Evolutionary conservation across 1,140 invertebrate species (phyloP).

Genomic region (Brachionus asplanchnoidis): DNA sequence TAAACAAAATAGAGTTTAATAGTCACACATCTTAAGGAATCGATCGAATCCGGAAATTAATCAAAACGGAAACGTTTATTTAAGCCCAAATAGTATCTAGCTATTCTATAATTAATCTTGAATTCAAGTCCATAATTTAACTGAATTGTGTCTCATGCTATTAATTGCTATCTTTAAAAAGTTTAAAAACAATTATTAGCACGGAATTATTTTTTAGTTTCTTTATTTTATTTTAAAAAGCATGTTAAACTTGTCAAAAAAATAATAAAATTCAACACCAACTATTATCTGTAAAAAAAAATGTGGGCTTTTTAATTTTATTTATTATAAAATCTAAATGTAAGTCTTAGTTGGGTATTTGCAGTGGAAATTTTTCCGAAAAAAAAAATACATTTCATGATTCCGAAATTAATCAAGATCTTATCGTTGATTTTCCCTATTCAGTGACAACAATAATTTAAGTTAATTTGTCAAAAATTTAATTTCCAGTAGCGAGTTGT

Average conservation of each 20-base stretch:
- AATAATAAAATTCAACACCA: not conserved
- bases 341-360: not conserved
- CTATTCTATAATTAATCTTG: not conserved
- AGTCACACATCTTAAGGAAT: not conserved
- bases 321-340: not conserved
- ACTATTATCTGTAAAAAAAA: not conserved
- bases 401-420: slow-evolving; percentile 24
- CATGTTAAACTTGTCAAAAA: not conserved
- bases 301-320: not conserved
- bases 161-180: slow-evolving; percentile 17
- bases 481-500: slow-evolving; percentile 18
- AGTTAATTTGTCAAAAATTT: not conserved
- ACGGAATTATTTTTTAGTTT: not conserved
- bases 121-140: not conserved
- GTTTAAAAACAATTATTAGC: slow-evolving; percentile 5
- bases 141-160: not conserved
- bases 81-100: not conserved
- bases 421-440: not conserved
- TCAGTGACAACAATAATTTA: slow-evolving; percentile 18
- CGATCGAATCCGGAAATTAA: not conserved
- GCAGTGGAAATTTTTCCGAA: not conserved
- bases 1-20: not conserved
- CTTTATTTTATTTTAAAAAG: not conserved
- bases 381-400: not conserved
- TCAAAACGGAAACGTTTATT: not conserved